Base-by-base conservation (phyloP, 2,888 invertebrate species). In the Drosophila mercatorum region DNA sequence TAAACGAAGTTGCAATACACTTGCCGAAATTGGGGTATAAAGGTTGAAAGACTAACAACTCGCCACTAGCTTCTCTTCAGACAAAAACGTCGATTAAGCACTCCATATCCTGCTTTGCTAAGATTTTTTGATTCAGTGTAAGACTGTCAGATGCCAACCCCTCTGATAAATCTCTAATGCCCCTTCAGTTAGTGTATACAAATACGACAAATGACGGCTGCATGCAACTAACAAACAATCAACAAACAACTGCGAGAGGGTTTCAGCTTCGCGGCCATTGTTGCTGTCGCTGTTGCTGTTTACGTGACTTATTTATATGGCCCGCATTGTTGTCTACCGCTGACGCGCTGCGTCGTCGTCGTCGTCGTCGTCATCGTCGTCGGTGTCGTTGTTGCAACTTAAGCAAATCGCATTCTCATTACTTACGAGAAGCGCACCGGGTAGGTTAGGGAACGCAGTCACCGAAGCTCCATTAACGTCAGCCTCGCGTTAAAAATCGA, bases 401-500 rank as follows among this genome's bases (percentile, higher is more conserved):
- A 75, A 62, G 75, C 78, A 81, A 90, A 84, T 86, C 79, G 85
- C 80, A 88, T 88, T 86, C 91, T 91, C 90, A 92, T 92, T 92
- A 92, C 88, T 80, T 82, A 81, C 82, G 51, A 64, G 73, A 41
- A n/a, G 28, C 47, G 57, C 26, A 40, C 10, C 57, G 34, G 44
- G 55, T 26, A 55, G 22, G 28, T n/a, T 28, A 44, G 34, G 44
- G 57, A 22, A 34, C 56, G 40, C 43, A 43, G 56, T 41, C 28
- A 43, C n/a, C 40, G 34, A 52, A 72, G 81, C 80, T 88, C 87
- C 91, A 92, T 92, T 92, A 92, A 90, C 89, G 92, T 92, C 92
- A 92, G 92, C 75, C 87, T 85, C 91, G 91, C 91, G 91, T 92
- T 92, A 92, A 92, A 91, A 92, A 92, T 92, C 92, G 91, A 92